Evolutionary conservation across 2,113 vertebrate species (phyloP), one percentile per base, ranked within the genome.

Genomic region (Hystrix cristata): DNA sequence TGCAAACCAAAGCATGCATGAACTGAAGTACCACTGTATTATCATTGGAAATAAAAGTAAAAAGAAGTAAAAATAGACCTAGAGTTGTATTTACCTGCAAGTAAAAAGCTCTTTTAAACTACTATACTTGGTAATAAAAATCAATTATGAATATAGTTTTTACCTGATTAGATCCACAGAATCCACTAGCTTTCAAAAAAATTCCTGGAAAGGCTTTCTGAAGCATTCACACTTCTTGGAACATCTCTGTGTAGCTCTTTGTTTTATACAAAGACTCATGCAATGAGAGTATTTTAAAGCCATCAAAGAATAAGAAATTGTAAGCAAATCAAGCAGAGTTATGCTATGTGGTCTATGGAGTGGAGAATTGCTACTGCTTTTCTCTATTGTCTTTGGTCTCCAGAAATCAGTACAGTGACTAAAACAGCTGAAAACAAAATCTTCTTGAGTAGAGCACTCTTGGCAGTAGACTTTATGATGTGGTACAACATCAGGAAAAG

Each of bases 401-500:
- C 60, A 97, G 74, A 97, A 96, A 96, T 60, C 9, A 96, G 96
- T 64, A 62, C 97, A 97, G 86, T 97, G 43, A 84, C 57, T 94
- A 5, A 71, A 97, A 95, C 5, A 95, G 85, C 71, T 98, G 97
- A 96, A 95, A 97, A 97, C 95, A 92, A 82, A 96, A 87, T 83
- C 89, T 51, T 88, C 59, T 67, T 46, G 51, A 76, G 65, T 48
- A 91, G 97, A 96, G 62, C 90, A 81, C 79, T 82, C 93, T 94
- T 98, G 98, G 97, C 96, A 62, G 91, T n/a, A 95, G 92, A 97
- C 69, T 98, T 97, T 92, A 96, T 95, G 97, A 98, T 76, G 64
- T 90, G 60, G 82, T 97, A 67, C 38, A 96, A 74, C 69, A 78
- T 0, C 80, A 86, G 94, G 60, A 97, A 97, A 97, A 97, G 97